These are phyloP conservation scores for Bubo bubo DNA, from an alignment of 2,113 vertebrate genomes.

Conservation along the genomic window DNA sequence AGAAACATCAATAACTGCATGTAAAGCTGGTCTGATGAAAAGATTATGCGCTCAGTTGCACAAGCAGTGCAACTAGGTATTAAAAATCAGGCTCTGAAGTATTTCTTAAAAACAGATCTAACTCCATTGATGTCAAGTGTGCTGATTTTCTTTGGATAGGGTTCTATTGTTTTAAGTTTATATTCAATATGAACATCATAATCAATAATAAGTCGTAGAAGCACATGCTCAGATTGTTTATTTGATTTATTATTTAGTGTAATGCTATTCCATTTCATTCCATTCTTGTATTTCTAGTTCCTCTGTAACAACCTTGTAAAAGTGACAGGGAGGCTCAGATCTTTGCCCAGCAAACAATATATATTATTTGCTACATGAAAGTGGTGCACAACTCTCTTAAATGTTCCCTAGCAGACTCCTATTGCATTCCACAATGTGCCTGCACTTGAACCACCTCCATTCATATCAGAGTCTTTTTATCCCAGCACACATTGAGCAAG, in stretches of 20 bases:
- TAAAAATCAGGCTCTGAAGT: slow-evolving; percentile 5
- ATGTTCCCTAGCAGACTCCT: slow-evolving; percentile 70
- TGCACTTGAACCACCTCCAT: slow-evolving; percentile 82
- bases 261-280: slow-evolving; percentile 36
- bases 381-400: slow-evolving; percentile 70
- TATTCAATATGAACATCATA: slow-evolving; percentile 20
- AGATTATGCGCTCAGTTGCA: neutral
- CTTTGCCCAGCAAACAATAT: slow-evolving; percentile 70
- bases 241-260: slow-evolving; percentile 53
- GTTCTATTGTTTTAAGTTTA: neutral
- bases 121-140: neutral
- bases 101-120: slow-evolving; percentile 13
- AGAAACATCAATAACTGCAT: neutral
- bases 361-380: slow-evolving; percentile 74
- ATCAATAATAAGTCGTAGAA: slow-evolving; percentile 12
- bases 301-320: slow-evolving; percentile 65
- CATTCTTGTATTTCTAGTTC: slow-evolving; percentile 22
- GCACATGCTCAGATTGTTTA: slow-evolving; percentile 9
- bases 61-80: neutral
- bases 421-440: slow-evolving; percentile 71
- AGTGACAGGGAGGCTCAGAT: slow-evolving; percentile 68
- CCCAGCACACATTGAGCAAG: slow-evolving; percentile 79
- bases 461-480: slow-evolving; percentile 79
- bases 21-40: neutral
- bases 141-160: neutral